phyloP scores from a whole-genome alignment of 2,888 invertebrate genomes.

The Drosophila quasianomalipes region DNA sequence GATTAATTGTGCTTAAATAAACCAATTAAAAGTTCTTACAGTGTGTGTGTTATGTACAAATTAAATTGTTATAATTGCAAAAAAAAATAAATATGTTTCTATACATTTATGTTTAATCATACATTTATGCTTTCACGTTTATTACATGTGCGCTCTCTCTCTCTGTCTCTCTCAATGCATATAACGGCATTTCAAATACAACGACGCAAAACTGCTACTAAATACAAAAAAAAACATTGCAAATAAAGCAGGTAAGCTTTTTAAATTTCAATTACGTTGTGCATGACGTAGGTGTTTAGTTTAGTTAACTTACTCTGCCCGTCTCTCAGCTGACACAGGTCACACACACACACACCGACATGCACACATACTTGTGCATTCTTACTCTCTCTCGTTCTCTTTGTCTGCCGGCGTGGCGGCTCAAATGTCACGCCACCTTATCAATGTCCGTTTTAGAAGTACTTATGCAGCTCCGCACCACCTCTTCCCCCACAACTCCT shows the following conservation, averaged over 20 bases:
- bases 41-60: slow-evolving; percentile 13
- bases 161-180: slow-evolving; percentile 12
- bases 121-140: slow-evolving; percentile 50
- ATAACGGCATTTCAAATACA: slow-evolving; percentile 47
- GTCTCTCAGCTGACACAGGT: slow-evolving; percentile 50
- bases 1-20: slow-evolving; percentile 15
- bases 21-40: slow-evolving; percentile 5
- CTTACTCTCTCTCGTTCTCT: slow-evolving; percentile 15
- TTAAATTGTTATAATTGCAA: slow-evolving; percentile 16
- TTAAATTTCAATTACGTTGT: slow-evolving; percentile 22
- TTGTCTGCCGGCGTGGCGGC: slow-evolving; percentile 37
- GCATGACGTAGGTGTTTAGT: slow-evolving; percentile 37
- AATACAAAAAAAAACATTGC: slow-evolving; percentile 19
- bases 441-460: slow-evolving; percentile 45
- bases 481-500: not conserved
- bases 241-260: slow-evolving; percentile 52
- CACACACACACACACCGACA: slow-evolving; percentile 19
- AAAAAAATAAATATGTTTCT: not conserved
- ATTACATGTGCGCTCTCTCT: slow-evolving; percentile 58
- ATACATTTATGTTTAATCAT: slow-evolving; percentile 32
- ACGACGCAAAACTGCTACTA: slow-evolving; percentile 32
- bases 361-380: slow-evolving; percentile 23
- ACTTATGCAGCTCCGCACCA: slow-evolving; percentile 21
- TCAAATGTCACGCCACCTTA: slow-evolving; percentile 75
- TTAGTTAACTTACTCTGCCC: slow-evolving; percentile 1